A percentile compares a stretch with the other conserved stretches of the same genome.
phyloP scores from a whole-genome alignment of 2,113 vertebrate species.

The Myotis brandtii region DNA sequence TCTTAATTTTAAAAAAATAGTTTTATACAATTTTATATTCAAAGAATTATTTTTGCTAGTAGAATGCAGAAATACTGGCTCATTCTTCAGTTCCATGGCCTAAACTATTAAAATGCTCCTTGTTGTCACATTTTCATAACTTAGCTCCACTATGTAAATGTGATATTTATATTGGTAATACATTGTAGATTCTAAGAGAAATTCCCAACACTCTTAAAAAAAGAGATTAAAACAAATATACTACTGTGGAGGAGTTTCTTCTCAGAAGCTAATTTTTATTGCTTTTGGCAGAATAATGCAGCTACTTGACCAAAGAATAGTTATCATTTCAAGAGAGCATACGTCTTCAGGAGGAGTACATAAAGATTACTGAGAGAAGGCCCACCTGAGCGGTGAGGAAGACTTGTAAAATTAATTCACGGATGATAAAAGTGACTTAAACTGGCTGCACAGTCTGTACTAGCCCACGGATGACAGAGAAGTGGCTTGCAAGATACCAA shows the following conservation, averaged over 20 bases:
- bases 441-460: background rate
- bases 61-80: slow-evolving; percentile 57
- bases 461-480: slow-evolving; percentile 22
- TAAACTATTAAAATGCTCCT: slow-evolving; percentile 39
- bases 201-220: background rate
- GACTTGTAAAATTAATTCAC: slow-evolving; percentile 40
- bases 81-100: slow-evolving; percentile 29
- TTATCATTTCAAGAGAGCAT: slow-evolving; percentile 16
- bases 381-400: background rate
- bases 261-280: slow-evolving; percentile 43
- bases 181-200: background rate
- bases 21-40: slow-evolving; percentile 10
- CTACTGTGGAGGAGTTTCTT: background rate
- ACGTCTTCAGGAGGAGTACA: background rate
- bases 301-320: slow-evolving; percentile 57
- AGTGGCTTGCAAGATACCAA: background rate
- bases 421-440: slow-evolving; percentile 46
- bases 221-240: slow-evolving; percentile 64
- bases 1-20: background rate
- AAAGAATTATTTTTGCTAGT: background rate
- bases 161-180: slow-evolving; percentile 50
- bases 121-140: slow-evolving; percentile 29
- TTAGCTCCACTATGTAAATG: background rate
- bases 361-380: slow-evolving; percentile 14
- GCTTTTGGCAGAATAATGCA: slow-evolving; percentile 56